Evolutionary conservation across 2,797 vertebrate species (phyloP), one percentile per base, ranked within the genome.

Genomic region (Sebastes trivittatus): DNA sequence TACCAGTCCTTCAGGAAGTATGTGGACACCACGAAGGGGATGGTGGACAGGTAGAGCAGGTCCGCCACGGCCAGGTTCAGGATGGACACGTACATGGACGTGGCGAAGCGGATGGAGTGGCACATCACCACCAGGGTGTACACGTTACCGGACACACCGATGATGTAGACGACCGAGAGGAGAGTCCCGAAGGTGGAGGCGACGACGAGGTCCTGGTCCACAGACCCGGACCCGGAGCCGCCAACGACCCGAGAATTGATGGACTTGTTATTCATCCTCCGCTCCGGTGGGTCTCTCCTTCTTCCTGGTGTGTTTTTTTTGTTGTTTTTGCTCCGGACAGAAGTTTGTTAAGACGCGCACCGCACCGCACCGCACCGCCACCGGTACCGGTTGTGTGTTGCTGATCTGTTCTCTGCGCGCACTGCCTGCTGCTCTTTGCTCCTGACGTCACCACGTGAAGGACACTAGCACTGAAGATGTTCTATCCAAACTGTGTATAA

Each of bases 1-100:
- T 97, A 97, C 97, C 97, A 98, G 96, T 98, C 97, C 92, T 97
- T 97, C 1, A 97, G 94, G 84, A 98, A 96, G 95, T 97, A 97
- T 25, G 97, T 98, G 94, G 97, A 96, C 82, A 97, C 97, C 85
- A 98, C 96, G 93, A 98, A 98, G 9, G 97, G 97, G 92, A 97
- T 97, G 81, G 97, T 97, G 94, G 96, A 97, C 81, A 98, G 97
- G 95, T 98, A 98, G 69, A 98, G 96, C 65, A 98, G 94, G 93
- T 98, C 97, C 66, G 97, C 97, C 73, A 97, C 93, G 7, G 97
- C 97, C 92, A 98, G 94, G 95, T 97, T 98, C 75, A 97, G 96
- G 92, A 98, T 97, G 90, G 97, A 97, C 89, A 97, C 96, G 93
- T 98, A 97, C 97, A 98, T 96, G 52, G 97, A 97, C 6, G 96